A percentile compares a stretch with the other conserved stretches of the same genome.
These are phyloP conservation scores for Ennomos erosarius DNA, from an alignment of 2,888 invertebrate species.

Conservation along the genomic window DNA sequence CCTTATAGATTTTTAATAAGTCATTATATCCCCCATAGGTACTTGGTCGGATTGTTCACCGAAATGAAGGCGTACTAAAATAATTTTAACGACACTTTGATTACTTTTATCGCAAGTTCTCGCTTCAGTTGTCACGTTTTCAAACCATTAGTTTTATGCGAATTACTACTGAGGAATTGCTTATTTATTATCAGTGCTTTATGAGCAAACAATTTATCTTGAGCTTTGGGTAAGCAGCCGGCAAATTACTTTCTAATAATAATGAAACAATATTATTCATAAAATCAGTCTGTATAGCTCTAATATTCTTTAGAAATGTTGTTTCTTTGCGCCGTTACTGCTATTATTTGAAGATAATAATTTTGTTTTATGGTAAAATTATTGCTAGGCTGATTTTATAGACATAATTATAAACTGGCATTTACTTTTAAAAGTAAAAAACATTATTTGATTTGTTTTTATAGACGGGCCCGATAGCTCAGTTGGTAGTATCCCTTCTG, in stretches of 20 bases:
- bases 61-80: slow-evolving; percentile 71
- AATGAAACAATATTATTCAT: not conserved
- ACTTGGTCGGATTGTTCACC: slow-evolving; percentile 51
- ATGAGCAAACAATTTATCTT: slow-evolving; percentile 54
- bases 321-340: too few relatives aligned
- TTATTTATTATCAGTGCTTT: slow-evolving; percentile 71
- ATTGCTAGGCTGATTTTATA: too few relatives aligned
- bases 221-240: slow-evolving; percentile 44
- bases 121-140: slow-evolving; percentile 81
- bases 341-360: too few relatives aligned
- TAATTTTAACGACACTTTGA: slow-evolving; percentile 83
- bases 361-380: too few relatives aligned
- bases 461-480: too few relatives aligned
- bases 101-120: slow-evolving; percentile 83
- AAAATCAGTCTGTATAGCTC: too few relatives aligned
- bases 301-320: too few relatives aligned
- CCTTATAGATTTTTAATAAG: slow-evolving; percentile 34
- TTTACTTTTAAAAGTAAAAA: too few relatives aligned
- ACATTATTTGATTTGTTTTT: too few relatives aligned
- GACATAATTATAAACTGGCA: too few relatives aligned
- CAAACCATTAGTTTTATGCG: slow-evolving; percentile 83
- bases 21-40: slow-evolving; percentile 38
- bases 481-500: too few relatives aligned
- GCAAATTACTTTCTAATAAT: slow-evolving; percentile 47
- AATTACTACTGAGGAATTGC: slow-evolving; percentile 77